These are phyloP conservation scores for Anneissia japonica DNA, from an alignment of 35 echinoderm and acorn worm species.

Conservation along the genomic window DNA sequence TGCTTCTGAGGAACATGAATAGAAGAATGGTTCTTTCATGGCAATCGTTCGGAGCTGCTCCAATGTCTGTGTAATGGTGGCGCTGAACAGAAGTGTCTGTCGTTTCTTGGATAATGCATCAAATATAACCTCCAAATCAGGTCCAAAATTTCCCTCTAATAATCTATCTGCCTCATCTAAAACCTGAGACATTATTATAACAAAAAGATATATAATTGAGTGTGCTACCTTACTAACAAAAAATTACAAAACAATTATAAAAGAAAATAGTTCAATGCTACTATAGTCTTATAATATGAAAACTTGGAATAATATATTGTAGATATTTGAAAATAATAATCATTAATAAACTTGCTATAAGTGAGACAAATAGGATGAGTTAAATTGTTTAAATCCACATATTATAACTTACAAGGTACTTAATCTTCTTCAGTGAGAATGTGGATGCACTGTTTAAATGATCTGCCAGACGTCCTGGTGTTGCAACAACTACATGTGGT, in stretches of 20 bases:
- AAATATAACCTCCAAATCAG: constrained; percentile 92
- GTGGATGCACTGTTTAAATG: constrained; percentile 71
- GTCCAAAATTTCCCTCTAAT: constrained; percentile 80
- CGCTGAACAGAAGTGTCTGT: constrained; percentile 93
- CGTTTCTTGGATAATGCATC: constrained; percentile 73
- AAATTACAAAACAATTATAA: too few relatives aligned
- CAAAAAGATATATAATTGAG: too few relatives aligned
- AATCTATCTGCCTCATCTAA: constrained; percentile 97
- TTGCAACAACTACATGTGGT: constrained; percentile 81
- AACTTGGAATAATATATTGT: too few relatives aligned
- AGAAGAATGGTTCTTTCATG: constrained; percentile 87
- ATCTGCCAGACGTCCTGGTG: constrained; percentile 88
- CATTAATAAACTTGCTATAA: too few relatives aligned
- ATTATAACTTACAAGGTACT: constrained; percentile 89
- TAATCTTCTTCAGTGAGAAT: constrained; percentile 62
- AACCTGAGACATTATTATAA: constrained; percentile 63
- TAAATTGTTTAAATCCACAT: too few relatives aligned
- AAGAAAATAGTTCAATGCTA: too few relatives aligned
- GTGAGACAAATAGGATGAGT: not conserved
- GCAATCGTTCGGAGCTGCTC: constrained; percentile 70
- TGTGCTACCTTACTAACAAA: too few relatives aligned
- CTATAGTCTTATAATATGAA: too few relatives aligned
- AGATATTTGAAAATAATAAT: too few relatives aligned
- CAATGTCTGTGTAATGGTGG: constrained; percentile 94
- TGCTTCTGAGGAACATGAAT: constrained; percentile 53